These are phyloP conservation scores for Ginglymostoma cirratum DNA, from an alignment of 2,113 vertebrate genomes.

Conservation along the genomic window DNA sequence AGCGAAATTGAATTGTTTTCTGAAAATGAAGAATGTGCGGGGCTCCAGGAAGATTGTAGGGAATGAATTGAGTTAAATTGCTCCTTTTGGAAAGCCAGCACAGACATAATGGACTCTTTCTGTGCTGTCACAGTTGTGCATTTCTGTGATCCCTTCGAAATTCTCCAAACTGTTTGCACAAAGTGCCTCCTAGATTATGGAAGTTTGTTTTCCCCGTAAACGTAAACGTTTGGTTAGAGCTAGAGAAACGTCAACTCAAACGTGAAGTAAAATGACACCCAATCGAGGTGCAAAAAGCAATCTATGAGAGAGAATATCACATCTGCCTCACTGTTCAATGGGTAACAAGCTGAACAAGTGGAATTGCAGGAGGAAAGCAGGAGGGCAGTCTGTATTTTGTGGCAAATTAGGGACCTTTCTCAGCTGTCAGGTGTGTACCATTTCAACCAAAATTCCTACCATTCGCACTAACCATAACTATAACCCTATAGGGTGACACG, in stretches of 20 bases:
- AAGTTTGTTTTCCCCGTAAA: not conserved
- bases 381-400: not conserved
- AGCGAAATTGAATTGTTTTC: no score
- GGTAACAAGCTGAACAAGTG: not conserved
- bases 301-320: not conserved
- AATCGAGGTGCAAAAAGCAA: not conserved
- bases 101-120: no score
- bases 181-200: no score
- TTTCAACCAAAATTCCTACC: not conserved
- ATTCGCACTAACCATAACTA: no score
- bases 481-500: no score
- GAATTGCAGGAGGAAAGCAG: not conserved
- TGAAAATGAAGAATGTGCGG: no score
- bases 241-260: not conserved
- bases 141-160: not conserved
- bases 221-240: not conserved
- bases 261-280: not conserved
- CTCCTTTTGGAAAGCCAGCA: no score
- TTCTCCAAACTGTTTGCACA: not conserved
- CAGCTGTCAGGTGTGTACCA: not conserved
- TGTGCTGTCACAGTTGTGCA: no score
- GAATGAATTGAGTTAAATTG: no score
- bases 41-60: no score
- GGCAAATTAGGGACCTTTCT: not conserved
- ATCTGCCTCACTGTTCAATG: not conserved